Evolutionary conservation across 2,797 vertebrate genomes (phyloP).

Genomic region (Moxostoma hubbsi): DNA sequence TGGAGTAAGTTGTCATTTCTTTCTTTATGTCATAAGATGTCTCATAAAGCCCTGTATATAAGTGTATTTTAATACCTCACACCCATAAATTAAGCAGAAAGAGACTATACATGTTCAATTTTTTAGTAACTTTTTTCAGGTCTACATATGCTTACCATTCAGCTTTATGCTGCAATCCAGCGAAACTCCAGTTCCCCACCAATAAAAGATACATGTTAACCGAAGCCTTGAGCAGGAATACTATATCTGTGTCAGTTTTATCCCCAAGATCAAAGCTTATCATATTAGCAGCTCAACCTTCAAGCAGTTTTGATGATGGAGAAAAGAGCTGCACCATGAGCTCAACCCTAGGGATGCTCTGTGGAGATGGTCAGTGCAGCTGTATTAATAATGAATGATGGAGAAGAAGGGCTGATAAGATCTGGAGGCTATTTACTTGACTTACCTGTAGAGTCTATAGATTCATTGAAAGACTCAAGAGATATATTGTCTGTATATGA

Average conservation of each 20-base stretch:
- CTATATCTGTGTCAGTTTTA: not conserved
- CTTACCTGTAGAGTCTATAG: not conserved
- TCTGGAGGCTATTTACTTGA: not conserved
- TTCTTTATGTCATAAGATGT: not conserved
- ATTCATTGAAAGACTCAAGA: too few species aligned
- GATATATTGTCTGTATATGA: too few species aligned
- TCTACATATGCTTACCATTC: not conserved
- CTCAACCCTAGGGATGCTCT: not conserved
- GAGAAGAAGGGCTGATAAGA: not conserved
- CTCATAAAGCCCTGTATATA: not conserved
- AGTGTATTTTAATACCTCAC: not conserved
- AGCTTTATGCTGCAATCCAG: not conserved
- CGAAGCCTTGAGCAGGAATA: not conserved
- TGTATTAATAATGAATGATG: not conserved
- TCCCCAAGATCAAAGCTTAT: not conserved
- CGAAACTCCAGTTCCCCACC: not conserved
- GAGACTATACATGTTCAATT: not conserved
- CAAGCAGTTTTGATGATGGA: not conserved
- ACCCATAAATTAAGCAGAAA: not conserved
- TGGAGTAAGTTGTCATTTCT: not conserved
- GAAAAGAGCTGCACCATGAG: not conserved
- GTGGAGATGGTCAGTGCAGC: constrained; percentile 9
- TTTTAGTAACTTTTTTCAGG: not conserved
- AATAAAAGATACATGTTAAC: not conserved
- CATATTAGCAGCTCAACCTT: not conserved